These are phyloP conservation scores for Ecdyonurus torrentis DNA, from an alignment of 2,888 invertebrate species.

Conservation along the genomic window DNA sequence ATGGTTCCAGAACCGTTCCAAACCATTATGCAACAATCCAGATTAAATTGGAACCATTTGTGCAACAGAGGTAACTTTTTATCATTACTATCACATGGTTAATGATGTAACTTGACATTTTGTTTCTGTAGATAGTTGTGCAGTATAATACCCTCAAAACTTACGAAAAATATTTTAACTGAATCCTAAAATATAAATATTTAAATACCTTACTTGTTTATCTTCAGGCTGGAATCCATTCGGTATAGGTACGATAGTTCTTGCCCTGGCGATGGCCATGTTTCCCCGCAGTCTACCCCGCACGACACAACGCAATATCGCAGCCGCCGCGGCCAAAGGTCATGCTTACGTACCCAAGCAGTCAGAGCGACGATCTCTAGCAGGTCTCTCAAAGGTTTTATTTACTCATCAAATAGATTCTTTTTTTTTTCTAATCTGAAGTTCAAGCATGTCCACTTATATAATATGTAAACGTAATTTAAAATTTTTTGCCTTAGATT, in stretches of 20 bases:
- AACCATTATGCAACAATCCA: no score
- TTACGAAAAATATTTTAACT: no score
- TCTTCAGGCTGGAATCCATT: slow-evolving; percentile 19
- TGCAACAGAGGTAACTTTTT: no score
- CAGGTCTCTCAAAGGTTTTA: not conserved
- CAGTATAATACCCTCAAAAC: no score
- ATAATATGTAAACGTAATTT: not conserved
- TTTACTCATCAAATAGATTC: not conserved
- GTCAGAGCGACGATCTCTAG: not conserved
- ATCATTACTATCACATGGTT: no score
- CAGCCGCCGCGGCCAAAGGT: not conserved
- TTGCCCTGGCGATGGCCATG: not conserved
- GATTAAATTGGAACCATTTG: no score
- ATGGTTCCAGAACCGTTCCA: no score
- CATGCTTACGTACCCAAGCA: not conserved
- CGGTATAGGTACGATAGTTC: slow-evolving; percentile 16
- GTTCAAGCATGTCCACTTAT: not conserved
- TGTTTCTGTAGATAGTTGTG: no score
- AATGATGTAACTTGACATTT: no score
- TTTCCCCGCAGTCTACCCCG: slow-evolving; percentile 23
- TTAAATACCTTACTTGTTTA: no score
- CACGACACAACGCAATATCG: slow-evolving; percentile 3
- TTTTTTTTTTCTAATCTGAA: not conserved
- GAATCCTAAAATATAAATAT: no score
- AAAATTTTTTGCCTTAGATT: slow-evolving; percentile 15